Percentiles rank a stretch among this genome's conserved stretches.
Conservation (phyloP, 2,113 vertebrate genomes). For the Trichechus manatus region DNA sequence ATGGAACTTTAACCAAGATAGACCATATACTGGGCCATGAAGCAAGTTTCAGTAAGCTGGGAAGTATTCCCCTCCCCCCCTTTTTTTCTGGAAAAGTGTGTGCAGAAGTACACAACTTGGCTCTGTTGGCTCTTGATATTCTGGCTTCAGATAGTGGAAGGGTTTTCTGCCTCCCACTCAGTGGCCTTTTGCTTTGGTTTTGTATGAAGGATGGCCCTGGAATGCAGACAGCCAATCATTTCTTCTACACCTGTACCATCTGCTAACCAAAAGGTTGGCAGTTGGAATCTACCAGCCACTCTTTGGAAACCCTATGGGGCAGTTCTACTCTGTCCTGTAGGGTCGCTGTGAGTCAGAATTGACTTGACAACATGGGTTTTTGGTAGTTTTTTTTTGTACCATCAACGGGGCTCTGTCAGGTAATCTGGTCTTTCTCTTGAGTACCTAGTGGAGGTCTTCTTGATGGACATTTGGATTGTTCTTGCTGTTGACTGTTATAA, state of each 20-base stretch:
- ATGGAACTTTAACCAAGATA: neutral
- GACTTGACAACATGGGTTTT: too few relatives aligned
- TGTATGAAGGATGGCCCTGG: neutral
- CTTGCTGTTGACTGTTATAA: neutral
- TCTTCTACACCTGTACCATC: neutral
- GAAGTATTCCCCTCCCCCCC: neutral
- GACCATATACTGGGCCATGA: neutral
- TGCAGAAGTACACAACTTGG: neutral
- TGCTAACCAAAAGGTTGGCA: too few relatives aligned
- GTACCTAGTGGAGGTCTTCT: neutral
- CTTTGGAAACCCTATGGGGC: too few relatives aligned
- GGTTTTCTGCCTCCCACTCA: neutral
- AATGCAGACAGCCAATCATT: neutral
- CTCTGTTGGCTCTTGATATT: neutral
- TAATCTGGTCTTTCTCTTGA: neutral
- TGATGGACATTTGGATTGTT: neutral
- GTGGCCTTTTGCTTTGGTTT: neutral
- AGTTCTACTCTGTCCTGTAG: too few relatives aligned
- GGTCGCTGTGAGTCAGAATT: too few relatives aligned
- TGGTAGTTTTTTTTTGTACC: too few relatives aligned
- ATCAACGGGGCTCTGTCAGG: neutral
- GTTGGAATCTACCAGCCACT: too few relatives aligned
- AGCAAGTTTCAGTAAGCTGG: neutral
- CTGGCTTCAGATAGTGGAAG: neutral
- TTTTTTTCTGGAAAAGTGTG: neutral